Evolutionary conservation across 2,113 vertebrate genomes (phyloP).

Genomic region (Stercorarius parasiticus): DNA sequence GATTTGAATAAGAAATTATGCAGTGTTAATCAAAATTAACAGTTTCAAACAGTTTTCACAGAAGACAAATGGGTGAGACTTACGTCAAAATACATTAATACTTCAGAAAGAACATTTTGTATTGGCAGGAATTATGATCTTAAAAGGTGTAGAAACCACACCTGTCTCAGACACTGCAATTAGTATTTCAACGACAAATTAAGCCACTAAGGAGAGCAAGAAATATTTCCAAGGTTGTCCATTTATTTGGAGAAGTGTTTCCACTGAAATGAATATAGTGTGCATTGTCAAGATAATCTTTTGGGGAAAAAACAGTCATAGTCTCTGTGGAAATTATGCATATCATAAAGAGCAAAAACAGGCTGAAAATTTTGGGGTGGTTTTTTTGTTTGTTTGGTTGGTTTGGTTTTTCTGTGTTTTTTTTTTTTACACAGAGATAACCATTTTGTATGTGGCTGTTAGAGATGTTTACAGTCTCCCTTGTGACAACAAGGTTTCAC

Average conservation of each 20-base stretch:
- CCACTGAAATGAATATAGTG: not conserved
- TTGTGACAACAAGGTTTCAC: not conserved
- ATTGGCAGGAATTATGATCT: not conserved
- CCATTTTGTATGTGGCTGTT: not conserved
- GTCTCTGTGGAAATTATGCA: not conserved
- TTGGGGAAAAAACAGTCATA: not conserved
- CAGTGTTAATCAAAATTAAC: slow-evolving; percentile 48
- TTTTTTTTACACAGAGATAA: not conserved
- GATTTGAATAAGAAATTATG: slow-evolving; percentile 39
- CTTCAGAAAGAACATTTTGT: not conserved
- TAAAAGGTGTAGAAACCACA: not conserved
- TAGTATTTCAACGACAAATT: not conserved
- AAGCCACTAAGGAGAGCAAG: not conserved
- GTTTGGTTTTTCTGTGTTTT: not conserved
- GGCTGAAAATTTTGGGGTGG: not conserved
- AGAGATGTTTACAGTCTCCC: not conserved
- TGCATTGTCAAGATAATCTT: not conserved
- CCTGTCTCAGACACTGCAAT: not conserved
- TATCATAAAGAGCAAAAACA: not conserved
- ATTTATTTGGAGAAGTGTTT: not conserved
- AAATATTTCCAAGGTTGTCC: not conserved
- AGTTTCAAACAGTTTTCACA: slow-evolving; percentile 34
- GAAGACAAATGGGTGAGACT: not conserved
- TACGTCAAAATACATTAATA: slow-evolving; percentile 15
- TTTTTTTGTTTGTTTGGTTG: not conserved